Percentiles rank a stretch among this genome's conserved stretches.
These are phyloP conservation scores for Patella vulgata DNA, from an alignment of 1,140 invertebrate species.

Conservation along the genomic window DNA sequence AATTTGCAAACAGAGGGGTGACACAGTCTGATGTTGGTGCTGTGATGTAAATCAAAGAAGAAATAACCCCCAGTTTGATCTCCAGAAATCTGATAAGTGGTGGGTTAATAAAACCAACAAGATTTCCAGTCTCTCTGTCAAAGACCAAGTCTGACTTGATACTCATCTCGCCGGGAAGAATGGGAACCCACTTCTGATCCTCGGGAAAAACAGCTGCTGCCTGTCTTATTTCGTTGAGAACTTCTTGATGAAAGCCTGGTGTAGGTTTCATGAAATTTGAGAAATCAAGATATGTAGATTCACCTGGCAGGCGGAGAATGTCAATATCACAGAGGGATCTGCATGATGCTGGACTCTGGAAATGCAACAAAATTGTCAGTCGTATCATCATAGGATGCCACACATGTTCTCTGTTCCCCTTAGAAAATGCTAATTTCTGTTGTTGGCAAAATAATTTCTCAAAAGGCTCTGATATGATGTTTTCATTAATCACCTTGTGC, in stretches of 20 bases:
- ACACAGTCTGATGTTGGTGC: no score
- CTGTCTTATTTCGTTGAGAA: not conserved
- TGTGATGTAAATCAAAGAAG: no score
- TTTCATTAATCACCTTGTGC: no score
- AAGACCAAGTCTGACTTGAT: constrained; percentile 8
- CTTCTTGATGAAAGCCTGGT: not conserved
- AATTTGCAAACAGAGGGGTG: no score
- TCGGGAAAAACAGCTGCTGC: not conserved
- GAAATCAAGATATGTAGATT: constrained; percentile 8
- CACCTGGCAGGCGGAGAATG: constrained; percentile 2
- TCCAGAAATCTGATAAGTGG: no score
- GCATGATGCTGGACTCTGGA: not conserved
- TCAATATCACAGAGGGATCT: not conserved
- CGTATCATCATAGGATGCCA: constrained; percentile 13
- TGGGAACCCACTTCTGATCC: not conserved
- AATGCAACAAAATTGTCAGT: constrained; percentile 1
- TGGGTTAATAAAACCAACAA: constrained; percentile 14
- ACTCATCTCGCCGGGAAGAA: constrained; percentile 10
- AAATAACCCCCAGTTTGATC: no score
- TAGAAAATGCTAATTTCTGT: not conserved
- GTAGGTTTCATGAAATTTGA: not conserved
- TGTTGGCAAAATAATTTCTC: not conserved
- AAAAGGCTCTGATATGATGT: not conserved
- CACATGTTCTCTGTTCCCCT: not conserved
- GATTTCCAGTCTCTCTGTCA: not conserved